Evolutionary conservation across 2,797 vertebrate species (phyloP), one percentile per base, ranked within the genome.

Genomic region (Crenuchus spilurus): DNA sequence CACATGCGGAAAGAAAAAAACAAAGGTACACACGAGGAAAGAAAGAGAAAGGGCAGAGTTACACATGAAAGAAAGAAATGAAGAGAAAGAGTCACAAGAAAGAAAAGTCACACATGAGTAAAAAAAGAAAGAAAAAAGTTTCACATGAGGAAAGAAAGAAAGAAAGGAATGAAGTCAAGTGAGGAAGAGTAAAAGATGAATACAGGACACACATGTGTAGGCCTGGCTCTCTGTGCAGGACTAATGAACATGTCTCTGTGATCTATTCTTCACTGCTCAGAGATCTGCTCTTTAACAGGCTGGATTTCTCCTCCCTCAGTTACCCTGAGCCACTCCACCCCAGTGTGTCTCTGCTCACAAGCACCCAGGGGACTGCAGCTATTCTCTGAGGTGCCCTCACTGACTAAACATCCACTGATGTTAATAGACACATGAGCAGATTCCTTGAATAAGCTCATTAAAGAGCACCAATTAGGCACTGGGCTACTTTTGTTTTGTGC

Each of bases 401-500:
- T 80, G 81, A 82, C 81, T 74, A 49, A 74, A 75, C 71, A 78
- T 79, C 73, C 78, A 78, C 79, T 61, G 74, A 84, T 84, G 79
- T 70, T 71, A 78, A 82, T 83, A 81, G 85, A 79, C 85, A 67
- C 67, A 75, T 80, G 39, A 80, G 77, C 77, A 84, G 84, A 83
- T 83, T 80, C 76, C 78, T 57, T 79, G 63, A 85, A 87, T 84
- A 85, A 88, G 87, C 79, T 41, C 79, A 88, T 87, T 87, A 87
- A 86, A 83, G 80, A 84, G 75, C 30, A 42, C 72, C 84, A 88
- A 85, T 89, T 87, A 88, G 79, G 70, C 64, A 48, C 33, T 60
- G 70, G 61, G 69, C 62, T 81, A 44, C 84, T 58, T 86, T 83
- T 75, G 77, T 86, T 85, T 80, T 80, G 60, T 70, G 82, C 79